A percentile compares a stretch with the other conserved stretches of the same genome.
These are phyloP conservation scores for Sussaba pulchella DNA, from an alignment of 2,888 invertebrate genomes.

Conservation along the genomic window DNA sequence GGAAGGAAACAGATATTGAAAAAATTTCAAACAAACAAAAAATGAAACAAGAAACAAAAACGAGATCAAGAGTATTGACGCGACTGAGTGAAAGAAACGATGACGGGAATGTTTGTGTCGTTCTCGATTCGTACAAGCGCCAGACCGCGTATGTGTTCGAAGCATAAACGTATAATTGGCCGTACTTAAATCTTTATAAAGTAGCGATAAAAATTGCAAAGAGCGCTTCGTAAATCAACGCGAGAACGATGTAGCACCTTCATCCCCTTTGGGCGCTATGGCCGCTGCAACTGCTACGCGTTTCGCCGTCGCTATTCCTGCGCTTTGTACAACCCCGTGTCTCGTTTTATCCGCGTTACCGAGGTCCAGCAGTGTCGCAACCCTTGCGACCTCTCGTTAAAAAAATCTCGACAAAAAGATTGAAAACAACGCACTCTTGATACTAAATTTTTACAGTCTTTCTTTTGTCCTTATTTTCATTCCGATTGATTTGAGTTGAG, in stretches of 20 bases:
- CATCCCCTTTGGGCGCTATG: constrained; percentile 62
- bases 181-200: constrained; percentile 83
- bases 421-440: background rate
- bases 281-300: constrained; percentile 49
- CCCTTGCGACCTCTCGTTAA: constrained; percentile 52
- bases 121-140: constrained; percentile 62
- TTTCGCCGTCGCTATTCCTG: constrained; percentile 44
- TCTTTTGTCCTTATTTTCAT: background rate
- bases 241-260: constrained; percentile 79
- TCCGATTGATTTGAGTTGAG: background rate
- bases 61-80: constrained; percentile 37
- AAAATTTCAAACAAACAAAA: background rate
- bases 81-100: constrained; percentile 44
- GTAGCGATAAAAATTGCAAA: constrained; percentile 82
- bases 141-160: constrained; percentile 69
- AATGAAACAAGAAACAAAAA: constrained; percentile 12
- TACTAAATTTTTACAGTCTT: no score
- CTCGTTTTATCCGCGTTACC: constrained; percentile 38
- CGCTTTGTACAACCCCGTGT: constrained; percentile 29
- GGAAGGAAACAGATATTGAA: no score
- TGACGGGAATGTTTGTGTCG: constrained; percentile 47
- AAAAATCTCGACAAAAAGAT: constrained; percentile 5
- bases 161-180: constrained; percentile 83
- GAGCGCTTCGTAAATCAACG: constrained; percentile 82
- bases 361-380: constrained; percentile 37